Evolutionary conservation across 92 coral and sea anemone genomes (phyloP).

Genomic region (Chrysogorgia sp.): DNA sequence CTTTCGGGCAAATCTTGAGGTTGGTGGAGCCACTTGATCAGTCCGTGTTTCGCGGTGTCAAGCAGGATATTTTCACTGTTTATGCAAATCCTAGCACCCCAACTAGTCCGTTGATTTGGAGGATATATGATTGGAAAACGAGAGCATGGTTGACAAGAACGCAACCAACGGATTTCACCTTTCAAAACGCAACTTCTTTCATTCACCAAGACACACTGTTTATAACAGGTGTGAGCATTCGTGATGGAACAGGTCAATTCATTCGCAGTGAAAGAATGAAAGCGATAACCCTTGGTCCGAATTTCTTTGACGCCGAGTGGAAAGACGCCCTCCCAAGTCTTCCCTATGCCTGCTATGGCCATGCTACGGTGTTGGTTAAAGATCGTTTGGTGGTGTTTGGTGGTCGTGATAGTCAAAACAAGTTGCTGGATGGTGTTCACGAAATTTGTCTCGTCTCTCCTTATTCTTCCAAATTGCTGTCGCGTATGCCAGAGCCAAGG

Average conservation of each 20-base stretch:
- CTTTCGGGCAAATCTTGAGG: not conserved
- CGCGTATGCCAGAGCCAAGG: constrained; percentile 24
- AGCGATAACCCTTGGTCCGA: not conserved
- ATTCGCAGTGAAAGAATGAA: no score
- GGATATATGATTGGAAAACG: not conserved
- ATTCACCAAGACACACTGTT: not conserved
- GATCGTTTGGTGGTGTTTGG: not conserved
- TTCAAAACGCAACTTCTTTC: not conserved
- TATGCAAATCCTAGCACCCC: not conserved
- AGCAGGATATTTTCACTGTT: not conserved
- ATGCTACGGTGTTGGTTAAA: not conserved
- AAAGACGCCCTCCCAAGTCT: not conserved
- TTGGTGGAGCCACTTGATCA: not conserved
- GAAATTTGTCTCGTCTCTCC: constrained; percentile 6
- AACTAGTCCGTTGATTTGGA: not conserved
- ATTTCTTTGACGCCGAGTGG: not conserved
- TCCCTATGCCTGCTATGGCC: not conserved
- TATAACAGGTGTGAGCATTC: not conserved
- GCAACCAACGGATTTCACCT: not conserved
- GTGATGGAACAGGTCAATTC: not conserved
- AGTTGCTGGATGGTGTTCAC: not conserved
- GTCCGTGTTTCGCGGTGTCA: not conserved
- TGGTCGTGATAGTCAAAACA: not conserved
- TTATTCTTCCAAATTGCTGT: not conserved
- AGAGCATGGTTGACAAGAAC: not conserved